Evolutionary conservation across 2,797 vertebrate genomes (phyloP).

Genomic region (Salmo trutta): DNA sequence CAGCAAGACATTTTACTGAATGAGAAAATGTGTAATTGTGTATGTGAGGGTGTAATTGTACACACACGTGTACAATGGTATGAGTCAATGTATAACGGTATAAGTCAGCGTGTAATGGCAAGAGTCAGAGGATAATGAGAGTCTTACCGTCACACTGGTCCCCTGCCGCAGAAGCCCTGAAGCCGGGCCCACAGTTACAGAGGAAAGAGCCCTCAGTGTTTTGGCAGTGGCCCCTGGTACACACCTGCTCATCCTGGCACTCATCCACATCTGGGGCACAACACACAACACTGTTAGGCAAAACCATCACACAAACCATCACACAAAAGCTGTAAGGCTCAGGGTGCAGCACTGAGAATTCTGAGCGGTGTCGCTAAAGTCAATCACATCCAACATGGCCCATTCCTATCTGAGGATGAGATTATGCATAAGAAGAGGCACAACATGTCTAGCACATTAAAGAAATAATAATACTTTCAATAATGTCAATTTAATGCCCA

Average conservation of each 20-base stretch:
- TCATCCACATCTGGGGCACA: slow-evolving; percentile 85
- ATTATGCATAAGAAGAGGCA: not conserved
- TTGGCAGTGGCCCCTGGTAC: slow-evolving; percentile 84
- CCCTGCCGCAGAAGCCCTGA: slow-evolving; percentile 74
- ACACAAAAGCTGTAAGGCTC: not conserved
- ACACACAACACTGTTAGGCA: slow-evolving; percentile 10
- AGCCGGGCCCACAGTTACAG: slow-evolving; percentile 87
- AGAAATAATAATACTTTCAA: not conserved
- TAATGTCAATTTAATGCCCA: not conserved
- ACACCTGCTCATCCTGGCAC: slow-evolving; percentile 83
- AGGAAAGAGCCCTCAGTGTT: slow-evolving; percentile 92
- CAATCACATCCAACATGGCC: not conserved
- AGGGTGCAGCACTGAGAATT: not conserved
- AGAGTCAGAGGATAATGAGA: slow-evolving; percentile 13
- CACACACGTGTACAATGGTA: slow-evolving; percentile 4
- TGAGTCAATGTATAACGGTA: not conserved
- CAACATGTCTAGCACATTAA: not conserved
- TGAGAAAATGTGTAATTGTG: slow-evolving; percentile 1
- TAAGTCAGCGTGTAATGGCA: not conserved
- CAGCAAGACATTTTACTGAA: not conserved
- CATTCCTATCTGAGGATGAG: not conserved
- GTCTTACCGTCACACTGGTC: slow-evolving; percentile 77
- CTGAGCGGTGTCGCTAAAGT: not conserved
- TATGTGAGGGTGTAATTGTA: not conserved
- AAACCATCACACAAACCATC: not conserved